Evolutionary conservation across 2,888 invertebrate genomes (phyloP).

Genomic region (Ptilodon capucinus): DNA sequence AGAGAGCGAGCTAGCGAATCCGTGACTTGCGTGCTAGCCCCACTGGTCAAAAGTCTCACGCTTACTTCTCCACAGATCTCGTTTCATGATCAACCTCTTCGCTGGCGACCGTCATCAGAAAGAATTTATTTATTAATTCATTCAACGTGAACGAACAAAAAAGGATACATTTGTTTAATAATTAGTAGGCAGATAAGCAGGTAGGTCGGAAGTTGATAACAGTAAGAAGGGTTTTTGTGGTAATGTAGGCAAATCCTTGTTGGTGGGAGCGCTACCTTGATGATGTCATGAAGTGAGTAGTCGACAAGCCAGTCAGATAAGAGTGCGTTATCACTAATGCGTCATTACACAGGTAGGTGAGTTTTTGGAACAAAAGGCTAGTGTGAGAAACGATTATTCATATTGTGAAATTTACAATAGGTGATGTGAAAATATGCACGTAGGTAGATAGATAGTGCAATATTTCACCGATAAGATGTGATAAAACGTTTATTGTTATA

Average conservation of each 20-base stretch:
- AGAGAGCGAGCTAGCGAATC: too few species aligned
- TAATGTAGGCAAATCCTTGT: slow-evolving; percentile 2
- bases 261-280: slow-evolving; percentile 19
- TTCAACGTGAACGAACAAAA: too few species aligned
- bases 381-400: slow-evolving; percentile 25
- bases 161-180: too few species aligned
- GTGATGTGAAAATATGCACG: slow-evolving; percentile 25
- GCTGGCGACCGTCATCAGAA: too few species aligned
- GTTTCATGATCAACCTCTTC: too few species aligned
- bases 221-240: slow-evolving; percentile 12
- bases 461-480: slow-evolving; percentile 15
- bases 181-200: too few species aligned
- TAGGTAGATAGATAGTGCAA: slow-evolving; percentile 1
- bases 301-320: slow-evolving; percentile 58
- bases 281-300: slow-evolving; percentile 59
- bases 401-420: slow-evolving; percentile 15
- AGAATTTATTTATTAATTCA: too few species aligned
- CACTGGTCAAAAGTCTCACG: too few species aligned
- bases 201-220: background rate
- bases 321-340: slow-evolving; percentile 48
- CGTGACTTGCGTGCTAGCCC: too few species aligned
- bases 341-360: slow-evolving; percentile 53
- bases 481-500: slow-evolving; percentile 7
- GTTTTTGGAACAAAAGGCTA: slow-evolving; percentile 42
- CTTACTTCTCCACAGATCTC: too few species aligned